Base-by-base conservation (phyloP, 2,888 invertebrate species). In the Eurytoma adleriae region DNA sequence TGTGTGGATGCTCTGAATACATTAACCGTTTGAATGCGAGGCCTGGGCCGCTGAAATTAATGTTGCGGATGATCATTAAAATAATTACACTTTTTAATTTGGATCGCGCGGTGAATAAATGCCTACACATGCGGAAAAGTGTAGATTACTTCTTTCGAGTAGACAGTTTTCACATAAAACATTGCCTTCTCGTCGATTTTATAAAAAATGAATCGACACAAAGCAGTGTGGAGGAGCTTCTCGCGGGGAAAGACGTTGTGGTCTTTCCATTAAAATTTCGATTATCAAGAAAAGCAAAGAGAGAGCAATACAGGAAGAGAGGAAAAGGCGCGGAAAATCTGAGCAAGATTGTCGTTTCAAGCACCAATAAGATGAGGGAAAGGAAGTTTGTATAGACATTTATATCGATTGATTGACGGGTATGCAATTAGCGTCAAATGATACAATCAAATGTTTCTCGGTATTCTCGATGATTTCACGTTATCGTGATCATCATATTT, bases 211-310 rank as follows among this genome's bases (percentile, higher is more conserved):
- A 70, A 75, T 64, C 54, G 69, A 61, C 24, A 18, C 40, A 61
- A 69, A 76, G 54, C 14, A 61, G 62, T 20, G 20, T 27, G 16
- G n/a, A n/a, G 30, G 16, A 64, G 16, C n/a, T n/a, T 54, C 13
- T 3, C 30, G 59, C 18, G 52, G 13, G 27, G 14, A 16, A 16
- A 56, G 77, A 78, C 84, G 83, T 82, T 85, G 86, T 86, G 84
- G 83, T 86, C 85, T 86, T 86, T 87, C 84, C 86, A 87, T 87
- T 86, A 87, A 86, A 87, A 86, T 85, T 86, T 86, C 85, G 84
- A 86, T 86, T 84, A 86, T 40, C 40, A 83, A 69, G 61, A 70
- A 76, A 71, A 78, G 78, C 66, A 78, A 57, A 69, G 52, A 27
- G 52, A 20, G 24, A 50, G 56, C 4, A 67, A 54, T 66, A 2